These are phyloP conservation scores for Thymelicus acteon DNA, from an alignment of 2,888 invertebrate genomes.

Conservation along the genomic window DNA sequence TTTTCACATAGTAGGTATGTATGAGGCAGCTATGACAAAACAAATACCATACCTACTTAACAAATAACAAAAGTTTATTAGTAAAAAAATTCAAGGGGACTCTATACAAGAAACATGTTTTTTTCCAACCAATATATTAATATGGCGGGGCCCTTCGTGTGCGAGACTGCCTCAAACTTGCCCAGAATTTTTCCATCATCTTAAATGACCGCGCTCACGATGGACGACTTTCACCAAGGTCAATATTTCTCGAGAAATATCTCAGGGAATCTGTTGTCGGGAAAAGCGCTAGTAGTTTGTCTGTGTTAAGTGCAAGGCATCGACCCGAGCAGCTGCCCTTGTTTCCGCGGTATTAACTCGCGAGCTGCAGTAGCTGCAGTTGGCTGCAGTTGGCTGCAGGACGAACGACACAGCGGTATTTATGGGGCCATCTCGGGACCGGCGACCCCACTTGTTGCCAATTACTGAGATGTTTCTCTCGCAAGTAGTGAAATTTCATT, in stretches of 20 bases:
- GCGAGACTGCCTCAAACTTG: too few relatives aligned
- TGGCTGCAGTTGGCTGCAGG: slow-evolving; percentile 5
- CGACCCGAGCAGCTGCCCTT: slow-evolving; percentile 1
- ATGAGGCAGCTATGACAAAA: too few relatives aligned
- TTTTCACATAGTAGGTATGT: too few relatives aligned
- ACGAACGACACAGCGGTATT: slow-evolving; percentile 9
- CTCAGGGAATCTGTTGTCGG: background rate
- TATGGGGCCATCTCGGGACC: slow-evolving; percentile 7
- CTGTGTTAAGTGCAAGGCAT: background rate
- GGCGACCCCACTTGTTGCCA: slow-evolving; percentile 17
- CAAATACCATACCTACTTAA: too few relatives aligned
- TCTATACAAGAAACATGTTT: too few relatives aligned
- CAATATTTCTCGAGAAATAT: background rate
- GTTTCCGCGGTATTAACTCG: slow-evolving; percentile 21
- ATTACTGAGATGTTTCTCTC: slow-evolving; percentile 4
- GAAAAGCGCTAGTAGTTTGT: background rate
- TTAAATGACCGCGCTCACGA: too few relatives aligned
- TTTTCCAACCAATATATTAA: too few relatives aligned
- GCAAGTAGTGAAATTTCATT: background rate
- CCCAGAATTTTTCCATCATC: too few relatives aligned
- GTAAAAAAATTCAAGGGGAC: too few relatives aligned
- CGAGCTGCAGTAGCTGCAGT: slow-evolving; percentile 8
- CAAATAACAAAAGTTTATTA: too few relatives aligned
- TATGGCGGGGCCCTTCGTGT: too few relatives aligned
- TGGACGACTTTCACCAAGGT: background rate